A percentile compares a stretch with the other conserved stretches of the same genome.
Conservation (phyloP, 2,888 invertebrate genomes). For the Acrocyrtus sp. region DNA sequence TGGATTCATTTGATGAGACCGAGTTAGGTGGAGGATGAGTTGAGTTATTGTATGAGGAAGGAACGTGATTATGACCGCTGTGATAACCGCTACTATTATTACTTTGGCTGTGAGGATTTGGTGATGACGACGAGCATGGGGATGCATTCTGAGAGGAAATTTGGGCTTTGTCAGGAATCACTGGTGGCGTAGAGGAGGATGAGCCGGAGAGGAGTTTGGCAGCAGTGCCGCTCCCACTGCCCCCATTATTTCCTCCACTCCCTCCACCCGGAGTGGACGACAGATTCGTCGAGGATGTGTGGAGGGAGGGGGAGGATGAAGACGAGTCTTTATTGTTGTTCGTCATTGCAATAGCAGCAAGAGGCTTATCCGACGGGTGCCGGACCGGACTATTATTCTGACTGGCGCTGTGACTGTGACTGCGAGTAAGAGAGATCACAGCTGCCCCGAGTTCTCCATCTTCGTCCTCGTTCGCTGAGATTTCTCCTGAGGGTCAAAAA, state of each 20-base stretch:
- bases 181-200: constrained; percentile 16
- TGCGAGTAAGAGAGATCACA: constrained; percentile 52
- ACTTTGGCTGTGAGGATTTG: constrained; percentile 28
- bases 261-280: constrained; percentile 24
- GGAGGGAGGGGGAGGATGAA: constrained; percentile 43
- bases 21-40: constrained; percentile 44
- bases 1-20: constrained; percentile 49
- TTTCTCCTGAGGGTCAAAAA: constrained; percentile 59
- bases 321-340: constrained; percentile 55
- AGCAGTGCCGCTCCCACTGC: constrained; percentile 23
- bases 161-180: constrained; percentile 29
- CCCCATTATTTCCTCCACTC: constrained; percentile 25
- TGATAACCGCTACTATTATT: constrained; percentile 32
- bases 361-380: constrained; percentile 45
- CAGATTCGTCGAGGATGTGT: constrained; percentile 51
- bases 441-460: constrained; percentile 55
- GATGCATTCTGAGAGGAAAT: constrained; percentile 34
- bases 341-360: constrained; percentile 38
- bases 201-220: constrained; percentile 34
- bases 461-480: constrained; percentile 64
- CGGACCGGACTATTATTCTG: constrained; percentile 56
- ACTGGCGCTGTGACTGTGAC: constrained; percentile 55
- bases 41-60: constrained; percentile 42
- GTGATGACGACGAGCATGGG: constrained; percentile 36
- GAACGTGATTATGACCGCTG: constrained; percentile 37